Base-by-base conservation (phyloP, 2,888 invertebrate genomes). In the Leptinotarsa peninsularis region DNA sequence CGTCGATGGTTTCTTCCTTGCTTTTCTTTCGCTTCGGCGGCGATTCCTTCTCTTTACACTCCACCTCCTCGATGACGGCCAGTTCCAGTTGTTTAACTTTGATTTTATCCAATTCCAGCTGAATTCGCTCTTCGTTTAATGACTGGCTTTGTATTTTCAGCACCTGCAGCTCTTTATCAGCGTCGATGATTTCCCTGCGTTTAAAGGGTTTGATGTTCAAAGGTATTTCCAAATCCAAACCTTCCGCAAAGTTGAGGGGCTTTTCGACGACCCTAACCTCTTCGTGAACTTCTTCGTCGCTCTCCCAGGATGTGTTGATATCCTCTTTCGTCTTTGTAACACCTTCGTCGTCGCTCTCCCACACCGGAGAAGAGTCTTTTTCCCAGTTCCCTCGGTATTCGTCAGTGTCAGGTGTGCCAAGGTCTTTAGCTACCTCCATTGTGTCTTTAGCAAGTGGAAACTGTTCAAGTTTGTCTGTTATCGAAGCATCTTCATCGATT, bases 291-390 rank as follows among this genome's bases (percentile, higher is more conserved):
- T 86, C 86, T 58, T 85, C 85, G 66, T 86, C 85, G 70, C 84
- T 85, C 75, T 86, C 86, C 86, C 85, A 86, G 13, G 83, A 83
- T 4, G 79, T 76, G 74, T 82, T 84, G 21, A 80, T 49, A 58
- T 81, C 81, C 27, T 78, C 73, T n/a, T 70, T 69, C 33, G 70
- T 73, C n/a, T 73, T 73, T 3, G 78, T 71, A 3, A 75, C 72
- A n/a, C 78, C 70, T 14, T 81, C 82, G 4, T 81, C 82, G 7
- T 82, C 82, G 56, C 81, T 82, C 72, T 84, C 83, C 82, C 83
- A 82, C 60, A 76, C 77, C 13, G 81, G 82, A 63, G 80, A 81
- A 2, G 74, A 27, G 54, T 78, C 76, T 56, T 77, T 76, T 72
- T 77, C 78, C 78, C 78, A 78, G 68, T 76, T 76, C 74, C 77